phyloP scores from a whole-genome alignment of 2,113 vertebrate genomes.

The Podocnemis expansa region DNA sequence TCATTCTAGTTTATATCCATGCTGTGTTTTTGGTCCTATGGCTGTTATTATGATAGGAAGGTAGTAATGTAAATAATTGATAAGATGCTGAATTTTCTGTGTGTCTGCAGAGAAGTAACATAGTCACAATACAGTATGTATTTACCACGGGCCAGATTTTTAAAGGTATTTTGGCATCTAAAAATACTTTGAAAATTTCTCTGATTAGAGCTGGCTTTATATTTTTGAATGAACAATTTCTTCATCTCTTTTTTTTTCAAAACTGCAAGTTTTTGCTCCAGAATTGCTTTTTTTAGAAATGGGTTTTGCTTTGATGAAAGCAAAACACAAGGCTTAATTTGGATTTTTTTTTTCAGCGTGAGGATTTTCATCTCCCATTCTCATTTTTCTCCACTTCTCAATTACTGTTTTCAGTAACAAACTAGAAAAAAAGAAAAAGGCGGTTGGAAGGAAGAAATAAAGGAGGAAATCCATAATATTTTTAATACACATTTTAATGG shows the following conservation, averaged over 20 bases:
- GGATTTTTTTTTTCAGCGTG: background rate
- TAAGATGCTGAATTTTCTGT: background rate
- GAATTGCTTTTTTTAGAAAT: background rate
- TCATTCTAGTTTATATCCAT: background rate
- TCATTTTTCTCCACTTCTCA: background rate
- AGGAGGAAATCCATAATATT: background rate
- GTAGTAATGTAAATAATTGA: background rate
- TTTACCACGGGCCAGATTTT: background rate
- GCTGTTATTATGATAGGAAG: background rate
- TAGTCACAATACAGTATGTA: background rate
- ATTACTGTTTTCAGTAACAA: background rate
- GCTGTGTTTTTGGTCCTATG: background rate
- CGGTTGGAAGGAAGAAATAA: background rate
- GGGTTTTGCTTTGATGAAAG: background rate
- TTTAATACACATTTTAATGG: background rate
- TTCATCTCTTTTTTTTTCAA: background rate
- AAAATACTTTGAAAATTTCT: background rate
- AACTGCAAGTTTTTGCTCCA: background rate
- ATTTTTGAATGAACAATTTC: background rate
- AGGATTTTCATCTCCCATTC: background rate
- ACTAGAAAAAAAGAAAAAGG: background rate
- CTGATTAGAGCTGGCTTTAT: background rate
- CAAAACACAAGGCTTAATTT: background rate
- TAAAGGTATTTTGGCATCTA: background rate
- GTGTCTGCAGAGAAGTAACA: background rate